A percentile compares a stretch with the other conserved stretches of the same genome.
phyloP scores from a whole-genome alignment of 2,888 invertebrate species.

The Kuschelorhynchus macadamiae region DNA sequence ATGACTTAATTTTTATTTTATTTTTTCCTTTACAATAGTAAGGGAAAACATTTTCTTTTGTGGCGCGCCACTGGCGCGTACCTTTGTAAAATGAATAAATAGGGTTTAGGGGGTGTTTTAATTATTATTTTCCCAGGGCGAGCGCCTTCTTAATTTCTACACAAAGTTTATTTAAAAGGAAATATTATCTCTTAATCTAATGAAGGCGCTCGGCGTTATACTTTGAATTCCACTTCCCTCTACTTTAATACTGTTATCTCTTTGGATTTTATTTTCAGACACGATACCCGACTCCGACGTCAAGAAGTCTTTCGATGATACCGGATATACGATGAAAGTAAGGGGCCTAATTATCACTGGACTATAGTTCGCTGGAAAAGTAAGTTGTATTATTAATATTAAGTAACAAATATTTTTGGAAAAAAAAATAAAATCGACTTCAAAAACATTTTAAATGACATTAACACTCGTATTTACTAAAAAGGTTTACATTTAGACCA shows the following conservation, averaged over 20 bases:
- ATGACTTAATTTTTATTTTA: no score
- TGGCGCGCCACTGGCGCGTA: constrained; percentile 17
- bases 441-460: no score
- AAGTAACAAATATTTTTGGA: no score
- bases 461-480: no score
- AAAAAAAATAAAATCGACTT: no score
- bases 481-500: no score
- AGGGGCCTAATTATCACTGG: background rate
- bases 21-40: no score
- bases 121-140: constrained; percentile 62
- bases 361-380: no score
- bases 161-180: constrained; percentile 57
- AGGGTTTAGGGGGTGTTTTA: constrained; percentile 61
- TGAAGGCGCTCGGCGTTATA: constrained; percentile 43
- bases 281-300: constrained; percentile 11
- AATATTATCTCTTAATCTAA: constrained; percentile 58
- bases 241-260: constrained; percentile 23
- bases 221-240: constrained; percentile 32
- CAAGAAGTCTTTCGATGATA: background rate
- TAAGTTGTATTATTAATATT: no score
- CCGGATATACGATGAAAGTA: background rate
- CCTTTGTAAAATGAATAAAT: constrained; percentile 65
- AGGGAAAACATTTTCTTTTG: no score
- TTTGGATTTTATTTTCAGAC: constrained; percentile 24
- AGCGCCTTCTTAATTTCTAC: constrained; percentile 57